These are phyloP conservation scores for Sclerodermus sp. DNA, from an alignment of 2,888 invertebrate genomes.

Conservation along the genomic window DNA sequence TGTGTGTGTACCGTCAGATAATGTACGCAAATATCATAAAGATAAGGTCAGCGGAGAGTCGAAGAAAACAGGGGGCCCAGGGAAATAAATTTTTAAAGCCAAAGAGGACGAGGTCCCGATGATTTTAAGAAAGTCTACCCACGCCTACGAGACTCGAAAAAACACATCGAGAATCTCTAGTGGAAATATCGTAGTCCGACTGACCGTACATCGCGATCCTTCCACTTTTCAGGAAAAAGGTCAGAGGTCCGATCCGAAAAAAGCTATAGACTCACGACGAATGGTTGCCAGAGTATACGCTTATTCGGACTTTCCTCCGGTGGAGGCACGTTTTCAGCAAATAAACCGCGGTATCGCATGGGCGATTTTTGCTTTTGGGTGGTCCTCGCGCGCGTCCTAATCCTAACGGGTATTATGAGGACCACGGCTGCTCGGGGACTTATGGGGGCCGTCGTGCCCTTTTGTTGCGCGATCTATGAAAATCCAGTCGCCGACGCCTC, in stretches of 20 bases:
- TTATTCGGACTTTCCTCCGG: too few species aligned
- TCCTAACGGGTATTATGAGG: conserved; percentile 52
- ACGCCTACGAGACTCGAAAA: too few species aligned
- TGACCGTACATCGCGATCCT: too few species aligned
- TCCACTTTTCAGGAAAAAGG: too few species aligned
- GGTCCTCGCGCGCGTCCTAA: conserved; percentile 47
- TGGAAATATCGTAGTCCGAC: too few species aligned
- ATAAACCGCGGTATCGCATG: conserved; percentile 30
- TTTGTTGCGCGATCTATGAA: conserved; percentile 42
- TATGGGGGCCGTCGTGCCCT: conserved; percentile 31
- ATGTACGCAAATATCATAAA: conserved; percentile 57
- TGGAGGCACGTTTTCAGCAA: conserved; percentile 8
- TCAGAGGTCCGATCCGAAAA: too few species aligned
- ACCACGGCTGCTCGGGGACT: conserved; percentile 52
- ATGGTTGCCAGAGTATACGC: too few species aligned
- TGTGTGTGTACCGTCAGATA: conserved; percentile 35
- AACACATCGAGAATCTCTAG: too few species aligned
- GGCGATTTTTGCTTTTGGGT: conserved; percentile 40
- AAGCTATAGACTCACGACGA: too few species aligned
- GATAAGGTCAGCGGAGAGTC: conserved; percentile 39
- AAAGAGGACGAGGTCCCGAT: neutral
- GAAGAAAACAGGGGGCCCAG: neutral
- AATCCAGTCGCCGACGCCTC: conserved; percentile 41
- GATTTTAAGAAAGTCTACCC: too few species aligned
- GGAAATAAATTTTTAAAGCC: neutral